Base-by-base conservation (phyloP, 2,888 invertebrate species). In the Drosophila colorata region DNA sequence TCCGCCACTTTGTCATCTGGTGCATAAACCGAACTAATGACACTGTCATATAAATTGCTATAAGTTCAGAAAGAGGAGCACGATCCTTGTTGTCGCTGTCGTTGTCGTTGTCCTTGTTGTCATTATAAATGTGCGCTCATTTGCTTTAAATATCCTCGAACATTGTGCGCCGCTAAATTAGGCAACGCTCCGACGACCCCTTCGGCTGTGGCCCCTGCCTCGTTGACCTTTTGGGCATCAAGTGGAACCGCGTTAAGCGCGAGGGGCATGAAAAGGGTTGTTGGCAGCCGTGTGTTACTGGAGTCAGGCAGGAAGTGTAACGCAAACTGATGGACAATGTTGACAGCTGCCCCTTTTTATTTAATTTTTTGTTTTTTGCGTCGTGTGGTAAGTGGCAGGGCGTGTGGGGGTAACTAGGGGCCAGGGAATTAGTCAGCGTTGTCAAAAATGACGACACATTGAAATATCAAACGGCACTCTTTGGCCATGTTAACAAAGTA, bases 61-160 rank as follows among this genome's bases (percentile, higher is more conserved):
- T 73, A 68, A 79, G 77, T 68, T 65, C 40, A 35, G 46, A 41
- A 57, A 48, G 59, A 75, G 74, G 58, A 71, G 48, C 51, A 69
- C 64, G 64, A 75, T 70, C 72, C 80, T 59, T 66, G 69, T 61
- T 81, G 73, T 56, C 58, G 35, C 37, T 40, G 37, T 58, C 46
- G 38, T 41, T 43, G 53, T 53, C 43, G 57, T 72, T 63, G 69
- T 58, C 67, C 83, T 86, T 78, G 87, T 81, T 83, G 87, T 84
- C 83, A 74, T 83, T 83, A 83, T 83, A 77, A 83, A 83, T 87
- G 83, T 87, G 87, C 82, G 74, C 87, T 83, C 87, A 83, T 83
- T 83, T 83, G 87, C 87, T 77, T 83, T 84, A 82, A 82, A 87
- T 84, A 81, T 78, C 78, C 81, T 68, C 65, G 74, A 87, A 87